A percentile compares a stretch with the other conserved stretches of the same genome.
phyloP scores from a whole-genome alignment of 2,888 invertebrate species.

The Tetanocera ferruginea region DNA sequence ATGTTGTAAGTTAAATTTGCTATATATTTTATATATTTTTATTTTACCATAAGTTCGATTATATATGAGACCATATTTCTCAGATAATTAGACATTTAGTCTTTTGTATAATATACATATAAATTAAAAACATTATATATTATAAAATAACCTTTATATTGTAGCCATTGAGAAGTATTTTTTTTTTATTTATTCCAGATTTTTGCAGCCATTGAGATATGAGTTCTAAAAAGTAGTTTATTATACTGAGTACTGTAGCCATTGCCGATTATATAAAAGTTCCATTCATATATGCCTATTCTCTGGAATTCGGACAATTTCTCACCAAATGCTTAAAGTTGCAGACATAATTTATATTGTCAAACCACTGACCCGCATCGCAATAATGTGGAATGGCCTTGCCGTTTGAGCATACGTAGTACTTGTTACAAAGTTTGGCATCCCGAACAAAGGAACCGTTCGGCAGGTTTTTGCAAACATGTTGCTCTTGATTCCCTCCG shows the following conservation, averaged over 20 bases:
- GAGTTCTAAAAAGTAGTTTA: not conserved
- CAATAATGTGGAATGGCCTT: conserved; percentile 41
- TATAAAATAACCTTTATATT: too few relatives aligned
- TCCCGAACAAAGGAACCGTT: conserved; percentile 46
- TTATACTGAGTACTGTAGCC: not conserved
- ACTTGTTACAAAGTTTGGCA: conserved; percentile 40
- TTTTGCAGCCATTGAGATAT: not conserved
- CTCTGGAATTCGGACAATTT: conserved; percentile 37
- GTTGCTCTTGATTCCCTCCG: not conserved
- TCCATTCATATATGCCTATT: conserved; percentile 18
- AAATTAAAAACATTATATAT: too few relatives aligned
- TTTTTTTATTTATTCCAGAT: not conserved
- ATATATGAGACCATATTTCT: too few relatives aligned
- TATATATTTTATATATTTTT: too few relatives aligned
- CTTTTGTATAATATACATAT: too few relatives aligned
- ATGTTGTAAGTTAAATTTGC: too few relatives aligned
- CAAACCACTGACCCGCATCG: conserved; percentile 43
- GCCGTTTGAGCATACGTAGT: conserved; percentile 44
- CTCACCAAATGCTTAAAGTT: conserved; percentile 41
- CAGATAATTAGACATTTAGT: too few relatives aligned
- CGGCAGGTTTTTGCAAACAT: conserved; percentile 30
- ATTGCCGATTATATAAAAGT: not conserved
- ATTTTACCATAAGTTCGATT: too few relatives aligned
- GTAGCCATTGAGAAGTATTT: not conserved
- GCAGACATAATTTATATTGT: conserved; percentile 41